Evolutionary conservation across 2,113 vertebrate genomes (phyloP).

Genomic region (Melanostigma gelatinosum): DNA sequence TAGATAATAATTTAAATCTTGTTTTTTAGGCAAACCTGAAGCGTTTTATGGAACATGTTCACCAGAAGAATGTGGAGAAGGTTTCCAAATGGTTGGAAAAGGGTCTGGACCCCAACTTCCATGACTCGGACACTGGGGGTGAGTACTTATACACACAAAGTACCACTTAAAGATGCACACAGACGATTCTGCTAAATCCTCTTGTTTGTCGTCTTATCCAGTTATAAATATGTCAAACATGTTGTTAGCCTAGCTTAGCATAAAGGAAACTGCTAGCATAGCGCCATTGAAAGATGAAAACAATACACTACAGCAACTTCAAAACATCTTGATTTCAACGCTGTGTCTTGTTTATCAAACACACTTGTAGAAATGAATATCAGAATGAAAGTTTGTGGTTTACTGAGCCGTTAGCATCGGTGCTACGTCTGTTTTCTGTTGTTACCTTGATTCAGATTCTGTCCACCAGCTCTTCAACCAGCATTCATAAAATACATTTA

Average conservation of each 20-base stretch:
- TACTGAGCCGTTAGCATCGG: neutral
- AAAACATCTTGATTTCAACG: neutral
- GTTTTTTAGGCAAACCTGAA: constrained; percentile 83
- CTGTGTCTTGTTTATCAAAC: too few relatives aligned
- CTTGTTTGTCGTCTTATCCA: neutral
- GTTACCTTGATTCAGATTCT: neutral
- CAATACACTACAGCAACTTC: neutral
- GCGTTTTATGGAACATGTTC: constrained; percentile 84
- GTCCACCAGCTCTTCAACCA: too few relatives aligned
- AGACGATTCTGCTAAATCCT: too few relatives aligned
- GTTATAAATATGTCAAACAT: neutral
- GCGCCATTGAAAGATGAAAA: too few relatives aligned
- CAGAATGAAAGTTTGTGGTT: neutral
- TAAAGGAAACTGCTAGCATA: neutral
- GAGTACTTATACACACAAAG: constrained; percentile 6
- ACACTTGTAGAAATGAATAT: neutral
- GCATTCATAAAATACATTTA: too few relatives aligned
- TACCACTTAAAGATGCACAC: neutral
- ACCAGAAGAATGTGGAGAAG: constrained; percentile 83
- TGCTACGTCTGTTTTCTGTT: neutral
- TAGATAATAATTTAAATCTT: neutral
- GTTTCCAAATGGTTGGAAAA: constrained; percentile 84
- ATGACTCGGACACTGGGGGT: constrained; percentile 84
- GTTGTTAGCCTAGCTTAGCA: neutral
- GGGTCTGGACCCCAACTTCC: constrained; percentile 85